These are phyloP conservation scores for Drosophila antonietae DNA, from an alignment of 2,888 invertebrate species.

Conservation along the genomic window DNA sequence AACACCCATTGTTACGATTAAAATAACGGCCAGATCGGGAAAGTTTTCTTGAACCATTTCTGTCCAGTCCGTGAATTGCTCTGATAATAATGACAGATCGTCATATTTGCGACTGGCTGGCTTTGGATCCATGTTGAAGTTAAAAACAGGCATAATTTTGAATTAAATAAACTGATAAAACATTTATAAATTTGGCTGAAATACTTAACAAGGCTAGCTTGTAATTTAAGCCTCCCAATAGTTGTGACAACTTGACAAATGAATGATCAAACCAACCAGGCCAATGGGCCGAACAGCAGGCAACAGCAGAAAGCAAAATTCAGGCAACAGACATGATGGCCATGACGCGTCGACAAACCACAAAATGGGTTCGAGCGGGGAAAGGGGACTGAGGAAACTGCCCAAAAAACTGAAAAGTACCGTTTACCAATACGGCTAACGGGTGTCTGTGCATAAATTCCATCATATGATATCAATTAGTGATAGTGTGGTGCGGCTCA, in stretches of 20 bases:
- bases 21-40: constrained; percentile 9
- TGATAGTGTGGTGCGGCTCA: constrained; percentile 79
- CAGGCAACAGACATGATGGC: constrained; percentile 30
- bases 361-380: constrained; percentile 43
- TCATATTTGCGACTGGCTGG: neutral
- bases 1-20: constrained; percentile 7
- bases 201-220: constrained; percentile 10
- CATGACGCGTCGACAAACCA: constrained; percentile 73
- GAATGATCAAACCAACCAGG: constrained; percentile 64
- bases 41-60: neutral
- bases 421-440: constrained; percentile 62
- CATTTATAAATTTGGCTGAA: constrained; percentile 4
- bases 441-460: constrained; percentile 72
- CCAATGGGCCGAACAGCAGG: constrained; percentile 17
- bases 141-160: neutral
- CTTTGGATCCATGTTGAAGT: neutral
- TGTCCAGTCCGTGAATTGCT: neutral
- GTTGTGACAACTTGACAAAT: constrained; percentile 74
- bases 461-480: constrained; percentile 79
- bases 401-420: constrained; percentile 56
- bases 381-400: neutral
- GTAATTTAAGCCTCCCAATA: neutral
- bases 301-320: neutral
- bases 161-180: neutral
- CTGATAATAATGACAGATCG: neutral